Base-by-base conservation (phyloP, 1,140 invertebrate genomes). In the Zaprionus ghesquierei region DNA sequence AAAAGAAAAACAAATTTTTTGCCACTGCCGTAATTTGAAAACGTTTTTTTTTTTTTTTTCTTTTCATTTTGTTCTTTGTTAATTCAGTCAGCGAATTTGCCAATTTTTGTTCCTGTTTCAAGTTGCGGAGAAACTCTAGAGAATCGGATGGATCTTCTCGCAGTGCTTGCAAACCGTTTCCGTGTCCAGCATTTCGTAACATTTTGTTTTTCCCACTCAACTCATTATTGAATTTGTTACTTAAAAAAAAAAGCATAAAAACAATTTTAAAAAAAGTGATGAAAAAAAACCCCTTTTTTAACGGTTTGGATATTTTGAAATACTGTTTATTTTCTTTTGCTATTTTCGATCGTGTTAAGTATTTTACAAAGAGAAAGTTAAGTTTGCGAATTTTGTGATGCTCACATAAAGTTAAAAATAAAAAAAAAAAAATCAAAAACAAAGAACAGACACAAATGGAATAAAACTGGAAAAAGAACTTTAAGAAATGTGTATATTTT, bases 31-130 rank as follows among this genome's bases (percentile, higher is more conserved):
- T 60, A 13, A 53, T 33, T 60, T 68, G 23, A n/a, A 35, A 31
- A 51, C 29, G 60, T 64, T 70, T 70, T 71, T 71, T 20, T 55
- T 69, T 69, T 49, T 20, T 55, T 61, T 69, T 55, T 49, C 65
- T 25, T 25, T 5, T 3, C 25, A 25, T 25, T 25, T 20, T 55
- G 61, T 65, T 71, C 13, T 70, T 71, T 71, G 62, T 71, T 60
- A 59, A 60, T 72, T 66, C n/a, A n/a, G 62, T 66, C 58, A 66
- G 62, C 62, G 55, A 65, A 50, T 15, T 8, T 65, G 46, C 62
- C 49, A 66, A 66, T 68, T 64, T 66, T 64, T 66, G 63, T 72
- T 68, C 58, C 69, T 60, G 62, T 68, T 66, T 55, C 46, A 25
- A 59, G 35, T n/a, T n/a, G n/a, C 27, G 18, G 35, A 60, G 44